A percentile compares a stretch with the other conserved stretches of the same genome.
Conservation (phyloP, 2,113 vertebrate species). For the Leptosomus discolor region DNA sequence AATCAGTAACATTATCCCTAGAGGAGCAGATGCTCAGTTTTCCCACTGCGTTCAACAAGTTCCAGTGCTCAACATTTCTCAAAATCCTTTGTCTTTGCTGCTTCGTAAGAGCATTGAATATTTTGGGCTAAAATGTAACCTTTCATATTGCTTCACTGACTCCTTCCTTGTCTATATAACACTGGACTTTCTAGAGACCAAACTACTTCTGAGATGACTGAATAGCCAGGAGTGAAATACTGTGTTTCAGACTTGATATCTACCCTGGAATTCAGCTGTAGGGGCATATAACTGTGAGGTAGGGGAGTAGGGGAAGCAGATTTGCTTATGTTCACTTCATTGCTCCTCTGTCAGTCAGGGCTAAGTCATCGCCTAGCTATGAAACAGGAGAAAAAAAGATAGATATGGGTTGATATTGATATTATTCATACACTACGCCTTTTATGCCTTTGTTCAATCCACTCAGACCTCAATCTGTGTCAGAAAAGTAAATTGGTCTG, state of each 20-base stretch:
- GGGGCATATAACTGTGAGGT: background rate
- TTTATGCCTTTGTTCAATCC: background rate
- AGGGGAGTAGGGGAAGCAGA: background rate
- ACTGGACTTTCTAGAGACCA: background rate
- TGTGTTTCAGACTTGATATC: background rate
- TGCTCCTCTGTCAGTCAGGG: background rate
- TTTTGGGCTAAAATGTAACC: background rate
- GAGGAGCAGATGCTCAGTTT: background rate
- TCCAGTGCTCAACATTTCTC: background rate
- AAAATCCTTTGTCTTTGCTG: background rate
- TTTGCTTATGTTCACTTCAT: background rate
- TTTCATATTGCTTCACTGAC: background rate
- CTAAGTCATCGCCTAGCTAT: background rate
- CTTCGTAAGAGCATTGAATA: too few species aligned
- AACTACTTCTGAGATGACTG: background rate
- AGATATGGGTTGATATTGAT: background rate
- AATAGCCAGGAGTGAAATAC: background rate
- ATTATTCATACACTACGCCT: background rate
- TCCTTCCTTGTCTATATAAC: background rate
- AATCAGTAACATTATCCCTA: background rate
- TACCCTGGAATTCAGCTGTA: background rate
- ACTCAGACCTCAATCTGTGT: background rate
- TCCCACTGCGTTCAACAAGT: background rate
- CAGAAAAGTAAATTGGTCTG: background rate
- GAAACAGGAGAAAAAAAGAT: background rate